Evolutionary conservation across 2,888 invertebrate genomes (phyloP).

Genomic region (Lymantria dispar): DNA sequence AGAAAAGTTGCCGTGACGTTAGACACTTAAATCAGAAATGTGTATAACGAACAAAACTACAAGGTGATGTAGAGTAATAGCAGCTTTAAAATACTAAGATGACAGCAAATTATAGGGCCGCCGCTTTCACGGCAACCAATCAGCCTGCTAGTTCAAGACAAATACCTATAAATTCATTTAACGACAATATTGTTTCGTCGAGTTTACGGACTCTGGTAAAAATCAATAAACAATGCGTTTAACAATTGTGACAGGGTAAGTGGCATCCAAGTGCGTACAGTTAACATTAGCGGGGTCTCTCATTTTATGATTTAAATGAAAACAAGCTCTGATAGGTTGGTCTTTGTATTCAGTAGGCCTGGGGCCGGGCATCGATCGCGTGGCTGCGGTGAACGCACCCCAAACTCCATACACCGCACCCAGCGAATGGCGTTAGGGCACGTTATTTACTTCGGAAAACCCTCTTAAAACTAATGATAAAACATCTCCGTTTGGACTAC

Average conservation of each 20-base stretch:
- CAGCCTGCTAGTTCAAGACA: conserved; percentile 8
- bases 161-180: conserved; percentile 41
- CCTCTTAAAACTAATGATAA: conserved; percentile 50
- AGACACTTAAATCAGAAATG: conserved; percentile 43
- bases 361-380: conserved; percentile 74
- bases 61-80: conserved; percentile 46
- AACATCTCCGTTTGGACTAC: conserved; percentile 37
- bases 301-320: conserved; percentile 47
- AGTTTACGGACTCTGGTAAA: conserved; percentile 12
- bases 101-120: conserved; percentile 53
- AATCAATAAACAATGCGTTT: conserved; percentile 27
- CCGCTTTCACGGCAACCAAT: conserved; percentile 33
- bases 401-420: conserved; percentile 62
- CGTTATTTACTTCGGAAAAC: conserved; percentile 49
- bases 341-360: conserved; percentile 55
- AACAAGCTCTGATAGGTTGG: conserved; percentile 54
- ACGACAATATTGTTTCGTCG: conserved; percentile 29
- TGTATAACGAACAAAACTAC: conserved; percentile 48
- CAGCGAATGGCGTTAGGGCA: conserved; percentile 48
- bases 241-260: conserved; percentile 30
- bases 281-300: conserved; percentile 38
- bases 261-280: conserved; percentile 39
- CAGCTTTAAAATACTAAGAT: conserved; percentile 44
- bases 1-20: conserved; percentile 50
- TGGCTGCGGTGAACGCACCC: conserved; percentile 72